These are phyloP conservation scores for Trididemnum nubilum DNA, from an alignment of 23 tunicate species.

Conservation along the genomic window DNA sequence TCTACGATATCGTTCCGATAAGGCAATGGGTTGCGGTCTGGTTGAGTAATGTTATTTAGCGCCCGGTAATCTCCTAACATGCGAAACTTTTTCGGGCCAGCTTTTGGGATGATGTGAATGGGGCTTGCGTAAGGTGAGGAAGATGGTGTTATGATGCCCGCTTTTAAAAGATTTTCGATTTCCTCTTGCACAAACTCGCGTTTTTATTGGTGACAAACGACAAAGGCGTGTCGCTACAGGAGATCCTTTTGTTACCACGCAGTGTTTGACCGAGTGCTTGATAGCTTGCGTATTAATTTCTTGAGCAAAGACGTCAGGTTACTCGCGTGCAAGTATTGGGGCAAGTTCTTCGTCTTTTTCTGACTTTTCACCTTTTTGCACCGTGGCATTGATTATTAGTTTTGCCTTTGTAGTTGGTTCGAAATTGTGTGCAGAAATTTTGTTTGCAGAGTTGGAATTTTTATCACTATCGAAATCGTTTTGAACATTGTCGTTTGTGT, in stretches of 20 bases:
- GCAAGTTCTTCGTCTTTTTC: too few species aligned
- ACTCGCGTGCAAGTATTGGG: too few species aligned
- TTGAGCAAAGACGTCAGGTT: too few species aligned
- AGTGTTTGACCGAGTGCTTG: too few species aligned
- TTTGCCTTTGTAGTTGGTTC: too few species aligned
- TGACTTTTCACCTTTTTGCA: too few species aligned
- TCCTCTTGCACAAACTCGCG: neutral
- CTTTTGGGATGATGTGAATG: neutral
- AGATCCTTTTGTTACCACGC: neutral
- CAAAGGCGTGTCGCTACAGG: neutral
- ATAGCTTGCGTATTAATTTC: too few species aligned
- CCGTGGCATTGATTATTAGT: too few species aligned
- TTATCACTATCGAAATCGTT: too few species aligned
- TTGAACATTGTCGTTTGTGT: too few species aligned
- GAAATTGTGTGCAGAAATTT: too few species aligned
- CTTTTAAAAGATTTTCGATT: neutral
- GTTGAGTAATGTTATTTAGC: neutral
- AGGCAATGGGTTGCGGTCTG: neutral
- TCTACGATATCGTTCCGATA: neutral
- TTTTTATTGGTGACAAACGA: neutral
- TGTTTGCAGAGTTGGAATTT: too few species aligned
- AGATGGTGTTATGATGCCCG: neutral
- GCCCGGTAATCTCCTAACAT: neutral
- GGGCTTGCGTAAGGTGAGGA: neutral
- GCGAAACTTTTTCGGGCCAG: neutral